A percentile compares a stretch with the other conserved stretches of the same genome.
Conservation (phyloP, 2,797 vertebrate species). For the Chiroxiphia lanceolata region DNA sequence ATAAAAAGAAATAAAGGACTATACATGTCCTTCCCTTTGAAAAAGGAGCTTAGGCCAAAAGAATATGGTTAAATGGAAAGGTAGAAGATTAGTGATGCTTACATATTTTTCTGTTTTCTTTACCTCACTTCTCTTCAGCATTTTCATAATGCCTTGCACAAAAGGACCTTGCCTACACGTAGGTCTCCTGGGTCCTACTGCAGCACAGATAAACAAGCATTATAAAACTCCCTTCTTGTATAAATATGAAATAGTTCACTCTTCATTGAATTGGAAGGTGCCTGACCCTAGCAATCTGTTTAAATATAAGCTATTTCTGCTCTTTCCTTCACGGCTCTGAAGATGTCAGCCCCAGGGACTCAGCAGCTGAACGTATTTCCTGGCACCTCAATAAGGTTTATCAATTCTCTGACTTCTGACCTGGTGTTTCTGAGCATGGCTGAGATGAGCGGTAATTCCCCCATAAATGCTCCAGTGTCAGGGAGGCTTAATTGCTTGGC, state of each 20-base stretch:
- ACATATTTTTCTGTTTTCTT: not conserved
- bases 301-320: not conserved
- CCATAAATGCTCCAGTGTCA: not conserved
- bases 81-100: not conserved
- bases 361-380: not conserved
- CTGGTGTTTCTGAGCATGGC: not conserved
- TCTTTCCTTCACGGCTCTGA: not conserved
- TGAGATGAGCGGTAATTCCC: constrained; percentile 27
- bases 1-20: not conserved
- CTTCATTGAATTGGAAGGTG: not conserved
- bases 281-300: not conserved
- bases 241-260: not conserved
- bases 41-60: not conserved
- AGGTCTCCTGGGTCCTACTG: not conserved
- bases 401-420: constrained; percentile 46
- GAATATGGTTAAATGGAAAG: not conserved
- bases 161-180: not conserved
- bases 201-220: not conserved
- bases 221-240: not conserved
- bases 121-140: not conserved
- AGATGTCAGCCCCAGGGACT: not conserved
- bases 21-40: not conserved
- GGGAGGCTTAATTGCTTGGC: constrained; percentile 19
- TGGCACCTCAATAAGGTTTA: constrained; percentile 17
- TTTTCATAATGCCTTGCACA: not conserved